Base-by-base conservation (phyloP, 2,797 vertebrate species). In the Betta splendens region DNA sequence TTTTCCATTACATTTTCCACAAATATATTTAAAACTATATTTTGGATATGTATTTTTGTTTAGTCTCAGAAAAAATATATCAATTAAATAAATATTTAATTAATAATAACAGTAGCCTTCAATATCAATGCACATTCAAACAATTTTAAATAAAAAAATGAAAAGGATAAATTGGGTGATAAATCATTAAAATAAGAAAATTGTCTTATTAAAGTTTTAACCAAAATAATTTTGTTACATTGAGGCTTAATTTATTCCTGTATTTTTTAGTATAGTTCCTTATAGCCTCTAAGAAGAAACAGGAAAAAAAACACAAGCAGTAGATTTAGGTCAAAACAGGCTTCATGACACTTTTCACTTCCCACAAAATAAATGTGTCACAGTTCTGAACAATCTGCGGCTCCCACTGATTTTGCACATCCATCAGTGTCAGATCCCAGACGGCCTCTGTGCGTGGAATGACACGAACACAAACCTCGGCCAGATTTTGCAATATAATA, bases 361-460 rank as follows among this genome's bases (percentile, higher is more conserved):
- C 37, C 42, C 26, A 32, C 31, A 57, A 52, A 60, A 77, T 46
- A 65, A 79, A 79, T 79, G 69, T 54, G 57, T 72, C 38, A 10
- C 47, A 53, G 21, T 56, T 69, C 48, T 58, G 49, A 68, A 69
- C 55, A 69, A 68, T 29, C 28, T 29, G 65, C 60, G 72, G 46
- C 47, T 77, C 20, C 38, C 52, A 77, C 64, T 69, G 70, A 70
- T 81, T 80, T 63, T 49, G 37, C 61, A 77, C 45, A 10, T 83
- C 75, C 75, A 71, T 80, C 81, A 58, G 25, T 50, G 43, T 73
- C 52, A 63, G 4, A 51, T 58, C 48, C 31, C 26, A 28, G 35
- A 13, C 23, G 21, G 48, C 16, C 16, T 23, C 32, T 38, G 53
- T 35, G 48, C 56, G 8, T 15, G 13, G 9, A 23, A 33, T 4